These are phyloP conservation scores for Tenthredo notha DNA, from an alignment of 2,888 invertebrate species.

Conservation along the genomic window DNA sequence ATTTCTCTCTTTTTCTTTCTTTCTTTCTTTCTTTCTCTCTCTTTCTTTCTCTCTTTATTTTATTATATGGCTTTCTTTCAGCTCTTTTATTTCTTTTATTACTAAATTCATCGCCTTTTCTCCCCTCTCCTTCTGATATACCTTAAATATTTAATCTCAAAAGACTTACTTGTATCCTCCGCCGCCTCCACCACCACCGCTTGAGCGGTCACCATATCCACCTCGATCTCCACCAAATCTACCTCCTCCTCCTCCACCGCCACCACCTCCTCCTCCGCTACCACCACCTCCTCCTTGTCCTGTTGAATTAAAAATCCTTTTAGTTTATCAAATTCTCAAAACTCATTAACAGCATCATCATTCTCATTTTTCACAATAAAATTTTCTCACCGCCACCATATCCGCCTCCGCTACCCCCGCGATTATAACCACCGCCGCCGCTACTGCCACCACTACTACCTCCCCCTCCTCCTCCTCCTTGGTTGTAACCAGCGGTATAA, in stretches of 20 bases:
- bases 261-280: constrained; percentile 60
- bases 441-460: constrained; percentile 77
- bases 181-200: constrained; percentile 68
- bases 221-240: constrained; percentile 78
- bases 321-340: neutral
- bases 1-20: neutral
- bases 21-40: neutral
- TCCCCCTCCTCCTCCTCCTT: constrained; percentile 78
- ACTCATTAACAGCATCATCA: neutral
- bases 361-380: too few species aligned
- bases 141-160: constrained; percentile 55
- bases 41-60: neutral
- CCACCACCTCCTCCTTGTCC: constrained; percentile 79
- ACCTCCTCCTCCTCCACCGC: constrained; percentile 62
- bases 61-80: constrained; percentile 42
- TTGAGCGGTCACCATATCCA: constrained; percentile 77
- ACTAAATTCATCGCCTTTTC: constrained; percentile 54
- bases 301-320: constrained; percentile 44
- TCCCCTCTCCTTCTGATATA: constrained; percentile 52
- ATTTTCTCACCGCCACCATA: constrained; percentile 66
- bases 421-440: constrained; percentile 74
- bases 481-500: constrained; percentile 77
- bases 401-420: constrained; percentile 74
- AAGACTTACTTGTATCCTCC: constrained; percentile 77
- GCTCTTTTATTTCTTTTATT: constrained; percentile 82